These are phyloP conservation scores for Octodonta nipae DNA, from an alignment of 2,888 invertebrate genomes.

Conservation along the genomic window DNA sequence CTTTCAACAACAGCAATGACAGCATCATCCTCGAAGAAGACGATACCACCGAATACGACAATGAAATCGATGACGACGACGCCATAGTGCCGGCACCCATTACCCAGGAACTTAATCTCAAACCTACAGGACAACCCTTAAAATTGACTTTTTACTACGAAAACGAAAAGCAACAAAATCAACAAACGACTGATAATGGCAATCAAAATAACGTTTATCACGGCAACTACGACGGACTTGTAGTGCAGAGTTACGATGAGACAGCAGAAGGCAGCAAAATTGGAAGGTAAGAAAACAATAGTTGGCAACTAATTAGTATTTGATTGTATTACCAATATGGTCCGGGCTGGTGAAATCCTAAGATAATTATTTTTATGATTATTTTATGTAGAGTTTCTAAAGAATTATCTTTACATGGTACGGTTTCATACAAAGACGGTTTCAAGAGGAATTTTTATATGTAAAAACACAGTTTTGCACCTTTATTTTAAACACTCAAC, in stretches of 20 bases:
- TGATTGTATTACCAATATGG: background rate
- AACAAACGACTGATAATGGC: conserved; percentile 4
- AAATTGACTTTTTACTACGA: conserved; percentile 31
- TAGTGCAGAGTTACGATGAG: conserved; percentile 29
- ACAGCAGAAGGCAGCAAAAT: background rate
- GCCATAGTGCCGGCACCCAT: conserved; percentile 10
- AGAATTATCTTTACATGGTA: too few relatives aligned
- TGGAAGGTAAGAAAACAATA: conserved; percentile 8
- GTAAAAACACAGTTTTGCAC: too few relatives aligned
- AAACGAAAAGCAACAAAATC: conserved; percentile 18
- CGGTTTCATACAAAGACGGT: too few relatives aligned
- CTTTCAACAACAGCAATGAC: conserved; percentile 1
- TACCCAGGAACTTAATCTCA: conserved; percentile 7
- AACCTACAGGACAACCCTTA: conserved; percentile 21
- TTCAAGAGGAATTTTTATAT: too few relatives aligned
- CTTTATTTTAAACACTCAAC: too few relatives aligned
- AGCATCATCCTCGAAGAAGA: conserved; percentile 4
- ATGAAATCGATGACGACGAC: conserved; percentile 9
- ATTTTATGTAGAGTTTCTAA: too few relatives aligned
- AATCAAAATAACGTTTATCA: conserved; percentile 10
- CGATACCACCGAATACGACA: conserved; percentile 3
- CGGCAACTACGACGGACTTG: conserved; percentile 26
- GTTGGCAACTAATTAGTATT: background rate
- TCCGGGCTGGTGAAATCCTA: too few relatives aligned
- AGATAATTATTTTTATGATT: too few relatives aligned